Base-by-base conservation (phyloP, 2,888 invertebrate species). In the Drosophila helvetica region DNA sequence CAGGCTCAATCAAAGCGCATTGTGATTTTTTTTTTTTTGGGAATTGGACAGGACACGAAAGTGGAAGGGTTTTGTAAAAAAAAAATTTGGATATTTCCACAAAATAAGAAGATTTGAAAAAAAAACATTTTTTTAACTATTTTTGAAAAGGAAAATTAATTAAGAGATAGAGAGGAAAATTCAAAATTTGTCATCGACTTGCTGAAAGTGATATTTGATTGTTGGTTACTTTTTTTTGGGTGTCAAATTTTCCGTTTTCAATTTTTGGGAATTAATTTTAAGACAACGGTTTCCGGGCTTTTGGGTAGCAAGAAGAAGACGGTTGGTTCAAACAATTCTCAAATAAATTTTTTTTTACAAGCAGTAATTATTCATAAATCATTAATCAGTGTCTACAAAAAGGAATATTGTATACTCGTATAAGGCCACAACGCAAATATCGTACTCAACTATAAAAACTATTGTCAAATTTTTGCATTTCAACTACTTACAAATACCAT, bases 1-100 rank as follows among this genome's bases (percentile, higher is more conserved):
- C 83, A 81, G 66, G 91, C 91, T 91, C 91, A 90, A 90, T 91
- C 91, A 91, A 91, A 91, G 91, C 91, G 90, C 87, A 91, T 83
- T 91, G 91, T 91, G 91, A 91, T 91, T 87, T 80, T 71, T 81
- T 80, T 74, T 81, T 91, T 82, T 78, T 79, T 77, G 65, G 74
- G 72, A 66, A 58, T 62, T 30, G 47, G 50, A 46, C 15, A 43
- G 58, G 58, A 62, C 48, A 48, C 43, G 48, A 45, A 22, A 50
- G 25, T 25, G 54, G 27, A 74, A 42, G 33, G 50, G 57, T 60
- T 67, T 68, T 63, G 57, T 66, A 66, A 50, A 66, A 57, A 38
- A n/a, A n/a, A 27, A 2, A 22, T 1, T 3, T 22, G 60, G 57
- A 70, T 51, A 80, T 70, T 80, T 76, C 79, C 78, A 61, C 55